Conservation (phyloP, 1,140 invertebrate genomes). For the Megalopta genalis region DNA sequence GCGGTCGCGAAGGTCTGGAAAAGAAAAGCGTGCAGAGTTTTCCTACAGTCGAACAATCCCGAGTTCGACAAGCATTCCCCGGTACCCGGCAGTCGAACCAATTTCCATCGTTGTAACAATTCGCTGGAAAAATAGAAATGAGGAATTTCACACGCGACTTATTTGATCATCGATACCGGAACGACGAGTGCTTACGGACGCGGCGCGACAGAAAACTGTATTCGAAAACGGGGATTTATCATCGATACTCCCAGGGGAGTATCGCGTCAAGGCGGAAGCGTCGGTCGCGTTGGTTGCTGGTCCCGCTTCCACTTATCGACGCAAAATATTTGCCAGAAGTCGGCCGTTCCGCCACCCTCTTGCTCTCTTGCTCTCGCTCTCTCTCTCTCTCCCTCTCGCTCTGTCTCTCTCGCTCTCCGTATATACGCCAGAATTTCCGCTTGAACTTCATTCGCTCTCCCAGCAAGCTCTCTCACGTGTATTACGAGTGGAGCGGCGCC, state of each 20-base stretch:
- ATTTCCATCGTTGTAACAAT: background rate
- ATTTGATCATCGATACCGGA: background rate
- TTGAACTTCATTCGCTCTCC: conserved; percentile 57
- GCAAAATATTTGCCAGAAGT: conserved; percentile 53
- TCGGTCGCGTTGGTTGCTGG: conserved; percentile 14
- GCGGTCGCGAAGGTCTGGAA: background rate
- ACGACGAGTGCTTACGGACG: background rate
- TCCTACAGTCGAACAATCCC: background rate
- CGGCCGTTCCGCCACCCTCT: background rate
- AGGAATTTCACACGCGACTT: background rate
- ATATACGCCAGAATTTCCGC: conserved; percentile 49
- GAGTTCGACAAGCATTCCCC: background rate
- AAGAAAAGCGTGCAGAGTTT: background rate
- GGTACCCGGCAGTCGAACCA: background rate
- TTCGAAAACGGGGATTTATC: conserved; percentile 29
- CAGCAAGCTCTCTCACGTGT: conserved; percentile 49
- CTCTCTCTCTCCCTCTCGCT: too few relatives aligned
- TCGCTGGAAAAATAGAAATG: background rate
- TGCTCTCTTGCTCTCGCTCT: too few relatives aligned
- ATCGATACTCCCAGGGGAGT: background rate
- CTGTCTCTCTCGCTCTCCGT: too few relatives aligned
- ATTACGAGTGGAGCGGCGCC: conserved; percentile 52
- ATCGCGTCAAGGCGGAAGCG: background rate
- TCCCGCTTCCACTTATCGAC: conserved; percentile 48
- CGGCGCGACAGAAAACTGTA: background rate